Conservation (phyloP, 2,113 vertebrate species). For the Corapipo altera region DNA sequence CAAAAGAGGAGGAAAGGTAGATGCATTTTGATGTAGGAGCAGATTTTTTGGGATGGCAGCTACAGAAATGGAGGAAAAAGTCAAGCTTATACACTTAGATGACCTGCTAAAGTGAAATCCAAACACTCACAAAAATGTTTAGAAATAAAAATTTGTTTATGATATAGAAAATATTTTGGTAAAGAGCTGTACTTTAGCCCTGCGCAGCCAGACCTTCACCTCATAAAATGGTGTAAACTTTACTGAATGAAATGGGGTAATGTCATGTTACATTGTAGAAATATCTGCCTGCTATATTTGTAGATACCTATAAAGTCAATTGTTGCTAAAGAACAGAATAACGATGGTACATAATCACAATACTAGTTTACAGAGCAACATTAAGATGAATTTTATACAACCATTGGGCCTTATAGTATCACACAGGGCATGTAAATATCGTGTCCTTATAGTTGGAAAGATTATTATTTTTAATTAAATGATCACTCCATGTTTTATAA, state of each 20-base stretch:
- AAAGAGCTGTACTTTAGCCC: neutral
- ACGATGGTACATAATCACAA: neutral
- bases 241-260: neutral
- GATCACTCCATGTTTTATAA: neutral
- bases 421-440: neutral
- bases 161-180: neutral
- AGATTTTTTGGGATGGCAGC: neutral
- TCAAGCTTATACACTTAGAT: neutral
- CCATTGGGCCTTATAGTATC: neutral
- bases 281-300: neutral
- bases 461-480: neutral
- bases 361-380: neutral
- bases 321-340: neutral
- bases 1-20: neutral
- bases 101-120: neutral
- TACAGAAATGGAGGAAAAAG: neutral
- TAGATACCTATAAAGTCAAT: neutral
- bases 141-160: neutral
- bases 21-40: neutral
- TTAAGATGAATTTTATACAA: neutral
- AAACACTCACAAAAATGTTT: neutral
- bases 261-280: neutral
- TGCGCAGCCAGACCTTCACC: neutral
- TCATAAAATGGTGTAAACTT: neutral
- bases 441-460: neutral